phyloP scores from a whole-genome alignment of 2,113 vertebrate species.

The Labeo catla region DNA sequence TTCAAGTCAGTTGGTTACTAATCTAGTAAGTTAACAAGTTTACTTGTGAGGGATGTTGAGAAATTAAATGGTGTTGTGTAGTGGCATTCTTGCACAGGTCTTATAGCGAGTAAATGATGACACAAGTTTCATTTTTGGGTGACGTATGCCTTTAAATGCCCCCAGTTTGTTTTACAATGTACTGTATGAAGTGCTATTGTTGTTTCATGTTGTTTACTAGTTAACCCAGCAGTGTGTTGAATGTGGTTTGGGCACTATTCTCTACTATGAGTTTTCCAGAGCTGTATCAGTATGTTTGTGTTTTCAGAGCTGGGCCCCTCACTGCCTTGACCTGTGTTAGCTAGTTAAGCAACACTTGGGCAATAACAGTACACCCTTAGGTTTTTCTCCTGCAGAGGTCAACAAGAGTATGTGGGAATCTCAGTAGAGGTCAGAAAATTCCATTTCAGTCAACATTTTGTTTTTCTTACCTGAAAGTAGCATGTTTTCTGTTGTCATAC shows the following conservation, averaged over 20 bases:
- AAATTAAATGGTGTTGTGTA: background rate
- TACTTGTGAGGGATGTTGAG: background rate
- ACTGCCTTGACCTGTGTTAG: background rate
- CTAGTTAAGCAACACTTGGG: background rate
- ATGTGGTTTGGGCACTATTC: background rate
- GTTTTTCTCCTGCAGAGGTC: background rate
- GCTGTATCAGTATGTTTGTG: background rate
- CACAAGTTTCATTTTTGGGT: background rate
- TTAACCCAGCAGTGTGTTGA: background rate
- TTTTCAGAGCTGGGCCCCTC: background rate
- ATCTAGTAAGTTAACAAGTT: background rate
- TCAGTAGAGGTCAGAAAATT: background rate
- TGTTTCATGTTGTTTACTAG: background rate
- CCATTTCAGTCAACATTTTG: background rate
- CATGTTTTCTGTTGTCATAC: background rate
- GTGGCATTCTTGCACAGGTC: background rate
- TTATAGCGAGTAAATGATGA: background rate
- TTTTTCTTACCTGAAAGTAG: background rate
- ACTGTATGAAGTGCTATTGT: background rate
- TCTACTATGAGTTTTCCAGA: background rate
- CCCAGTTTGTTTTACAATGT: background rate
- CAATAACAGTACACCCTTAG: background rate
- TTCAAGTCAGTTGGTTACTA: background rate
- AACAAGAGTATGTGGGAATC: background rate
- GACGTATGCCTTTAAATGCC: background rate